These are phyloP conservation scores for Neodiprion virginianus DNA, from an alignment of 1,140 invertebrate genomes.

Conservation along the genomic window DNA sequence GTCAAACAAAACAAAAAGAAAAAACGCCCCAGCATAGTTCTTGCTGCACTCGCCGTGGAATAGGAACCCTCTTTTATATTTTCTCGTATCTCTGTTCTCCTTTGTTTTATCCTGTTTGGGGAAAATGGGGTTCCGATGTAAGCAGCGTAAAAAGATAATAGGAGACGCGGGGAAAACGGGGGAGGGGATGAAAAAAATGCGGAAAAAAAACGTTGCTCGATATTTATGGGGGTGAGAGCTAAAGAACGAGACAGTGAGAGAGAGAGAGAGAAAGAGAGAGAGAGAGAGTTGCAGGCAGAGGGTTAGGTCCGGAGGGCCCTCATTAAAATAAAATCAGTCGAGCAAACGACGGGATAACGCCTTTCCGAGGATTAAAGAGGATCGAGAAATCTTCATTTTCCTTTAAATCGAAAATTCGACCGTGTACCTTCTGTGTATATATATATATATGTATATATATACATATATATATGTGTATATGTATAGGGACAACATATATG, in stretches of 20 bases:
- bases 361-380: no score
- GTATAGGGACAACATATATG: no score
- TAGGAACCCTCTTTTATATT: slow-evolving; percentile 15
- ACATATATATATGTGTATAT: no score
- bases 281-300: slow-evolving; percentile 10
- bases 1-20: slow-evolving; percentile 3
- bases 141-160: slow-evolving; percentile 12
- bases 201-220: slow-evolving; percentile 20
- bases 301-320: no score
- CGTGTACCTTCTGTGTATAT: no score
- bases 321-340: no score
- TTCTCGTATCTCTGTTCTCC: background rate
- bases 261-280: background rate
- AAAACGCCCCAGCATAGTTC: background rate
- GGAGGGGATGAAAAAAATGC: slow-evolving; percentile 9
- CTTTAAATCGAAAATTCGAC: no score
- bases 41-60: background rate
- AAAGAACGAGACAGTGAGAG: background rate
- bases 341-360: no score
- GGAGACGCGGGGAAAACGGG: slow-evolving; percentile 9
- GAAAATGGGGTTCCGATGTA: slow-evolving; percentile 16
- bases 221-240: slow-evolving; percentile 4
- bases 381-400: no score
- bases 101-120: slow-evolving; percentile 4
- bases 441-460: no score